A percentile compares a stretch with the other conserved stretches of the same genome.
Evolutionary conservation across 1,140 invertebrate genomes (phyloP).

Genomic region (Orius insidiosus): DNA sequence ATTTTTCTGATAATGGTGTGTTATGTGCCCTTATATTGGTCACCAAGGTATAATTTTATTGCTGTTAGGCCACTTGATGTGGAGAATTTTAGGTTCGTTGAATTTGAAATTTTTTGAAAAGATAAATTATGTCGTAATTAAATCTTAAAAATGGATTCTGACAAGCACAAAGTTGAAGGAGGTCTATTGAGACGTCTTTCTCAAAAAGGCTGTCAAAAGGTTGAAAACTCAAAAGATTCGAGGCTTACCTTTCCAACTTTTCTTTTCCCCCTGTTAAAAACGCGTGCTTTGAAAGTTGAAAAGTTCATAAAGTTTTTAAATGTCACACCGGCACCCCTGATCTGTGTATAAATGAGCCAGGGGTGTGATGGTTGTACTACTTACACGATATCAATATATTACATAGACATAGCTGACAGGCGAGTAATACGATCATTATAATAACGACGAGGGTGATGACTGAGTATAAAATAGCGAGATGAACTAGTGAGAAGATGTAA

Average conservation of each 20-base stretch:
- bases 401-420: conserved; percentile 47
- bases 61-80: too few relatives aligned
- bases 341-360: conserved; percentile 7
- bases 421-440: conserved; percentile 36
- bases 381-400: conserved; percentile 43
- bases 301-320: neutral
- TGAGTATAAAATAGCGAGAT: conserved; percentile 38
- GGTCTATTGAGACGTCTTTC: neutral
- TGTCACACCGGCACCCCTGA: conserved; percentile 24
- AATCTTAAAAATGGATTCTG: too few relatives aligned
- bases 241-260: too few relatives aligned
- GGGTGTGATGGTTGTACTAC: conserved; percentile 27
- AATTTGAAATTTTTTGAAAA: too few relatives aligned
- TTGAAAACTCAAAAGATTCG: too few relatives aligned
- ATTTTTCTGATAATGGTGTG: too few relatives aligned
- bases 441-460: conserved; percentile 37
- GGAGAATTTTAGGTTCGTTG: too few relatives aligned
- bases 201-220: neutral
- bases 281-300: neutral
- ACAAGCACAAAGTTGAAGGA: neutral
- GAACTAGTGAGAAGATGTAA: conserved; percentile 58
- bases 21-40: too few relatives aligned
- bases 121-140: too few relatives aligned
- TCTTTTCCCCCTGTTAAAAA: too few relatives aligned
- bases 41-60: too few relatives aligned